Evolutionary conservation across 2,888 invertebrate species (phyloP).

Genomic region (Leptarthrus brevirostris): DNA sequence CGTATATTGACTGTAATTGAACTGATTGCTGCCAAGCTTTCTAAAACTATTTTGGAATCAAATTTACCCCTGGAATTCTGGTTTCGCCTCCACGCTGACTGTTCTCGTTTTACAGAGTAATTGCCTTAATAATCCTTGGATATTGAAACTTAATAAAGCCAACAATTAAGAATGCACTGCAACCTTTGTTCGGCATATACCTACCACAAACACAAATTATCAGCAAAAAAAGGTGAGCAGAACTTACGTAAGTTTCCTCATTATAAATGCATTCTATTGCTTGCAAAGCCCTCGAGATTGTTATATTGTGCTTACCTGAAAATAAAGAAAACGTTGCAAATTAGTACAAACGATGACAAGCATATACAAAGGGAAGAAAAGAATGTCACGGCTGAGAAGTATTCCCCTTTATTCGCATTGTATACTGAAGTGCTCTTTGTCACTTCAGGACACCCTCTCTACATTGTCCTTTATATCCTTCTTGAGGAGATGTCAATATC

Average conservation of each 20-base stretch:
- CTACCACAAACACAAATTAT: too few relatives aligned
- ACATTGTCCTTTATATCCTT: conserved; percentile 28
- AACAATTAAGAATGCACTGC: too few relatives aligned
- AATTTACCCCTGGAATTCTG: too few relatives aligned
- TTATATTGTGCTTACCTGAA: conserved; percentile 5
- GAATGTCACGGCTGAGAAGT: conserved; percentile 3
- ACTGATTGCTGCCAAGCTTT: too few relatives aligned
- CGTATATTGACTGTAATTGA: too few relatives aligned
- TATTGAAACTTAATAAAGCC: too few relatives aligned
- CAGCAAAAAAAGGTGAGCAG: too few relatives aligned
- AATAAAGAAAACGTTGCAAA: conserved; percentile 44
- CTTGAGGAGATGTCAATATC: conserved; percentile 42
- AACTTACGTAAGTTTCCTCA: background rate
- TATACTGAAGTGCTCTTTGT: conserved; percentile 32
- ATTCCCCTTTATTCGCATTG: conserved; percentile 38
- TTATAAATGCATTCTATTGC: background rate
- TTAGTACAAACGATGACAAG: conserved; percentile 40
- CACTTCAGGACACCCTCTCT: conserved; percentile 33
- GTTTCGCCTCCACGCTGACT: too few relatives aligned
- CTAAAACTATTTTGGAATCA: too few relatives aligned
- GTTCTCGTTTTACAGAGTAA: too few relatives aligned
- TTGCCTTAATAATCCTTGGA: too few relatives aligned
- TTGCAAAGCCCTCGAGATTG: background rate
- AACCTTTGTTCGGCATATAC: too few relatives aligned
- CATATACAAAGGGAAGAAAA: conserved; percentile 13